phyloP scores from a whole-genome alignment of 2,797 vertebrate species.

The Hemitrygon akajei region DNA sequence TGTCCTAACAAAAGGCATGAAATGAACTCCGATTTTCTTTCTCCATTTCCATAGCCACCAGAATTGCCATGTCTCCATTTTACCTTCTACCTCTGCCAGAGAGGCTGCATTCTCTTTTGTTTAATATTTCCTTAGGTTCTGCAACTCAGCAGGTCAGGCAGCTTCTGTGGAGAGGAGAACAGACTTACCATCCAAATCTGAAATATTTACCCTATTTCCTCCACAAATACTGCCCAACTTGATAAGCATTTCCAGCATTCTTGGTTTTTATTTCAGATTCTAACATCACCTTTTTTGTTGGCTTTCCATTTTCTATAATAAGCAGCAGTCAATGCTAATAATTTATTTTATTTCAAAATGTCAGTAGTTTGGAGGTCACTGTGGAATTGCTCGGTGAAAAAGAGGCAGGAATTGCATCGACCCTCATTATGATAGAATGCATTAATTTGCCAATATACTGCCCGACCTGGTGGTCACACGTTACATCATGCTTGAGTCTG shows the following conservation, averaged over 20 bases:
- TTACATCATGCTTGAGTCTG: neutral
- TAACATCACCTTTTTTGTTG: too few relatives aligned
- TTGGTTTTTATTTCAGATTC: too few relatives aligned
- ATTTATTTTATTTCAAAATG: neutral
- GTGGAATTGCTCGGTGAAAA: neutral
- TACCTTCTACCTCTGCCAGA: neutral
- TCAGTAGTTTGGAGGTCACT: neutral
- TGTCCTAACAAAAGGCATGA: neutral
- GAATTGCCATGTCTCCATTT: neutral
- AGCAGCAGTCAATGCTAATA: neutral
- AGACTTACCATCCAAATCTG: too few relatives aligned
- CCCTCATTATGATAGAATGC: neutral
- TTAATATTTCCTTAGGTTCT: neutral
- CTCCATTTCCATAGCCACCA: too few relatives aligned
- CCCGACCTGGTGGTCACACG: neutral
- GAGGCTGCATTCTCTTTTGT: neutral
- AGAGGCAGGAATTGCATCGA: neutral
- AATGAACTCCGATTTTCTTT: neutral
- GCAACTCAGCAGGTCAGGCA: too few relatives aligned
- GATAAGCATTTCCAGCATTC: too few relatives aligned
- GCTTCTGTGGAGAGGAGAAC: too few relatives aligned
- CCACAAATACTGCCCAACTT: too few relatives aligned
- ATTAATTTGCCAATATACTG: neutral
- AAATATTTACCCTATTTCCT: too few relatives aligned
- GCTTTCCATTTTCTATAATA: too few relatives aligned